Base-by-base conservation (phyloP, 2,797 vertebrate species). In the Dallia pectoralis region DNA sequence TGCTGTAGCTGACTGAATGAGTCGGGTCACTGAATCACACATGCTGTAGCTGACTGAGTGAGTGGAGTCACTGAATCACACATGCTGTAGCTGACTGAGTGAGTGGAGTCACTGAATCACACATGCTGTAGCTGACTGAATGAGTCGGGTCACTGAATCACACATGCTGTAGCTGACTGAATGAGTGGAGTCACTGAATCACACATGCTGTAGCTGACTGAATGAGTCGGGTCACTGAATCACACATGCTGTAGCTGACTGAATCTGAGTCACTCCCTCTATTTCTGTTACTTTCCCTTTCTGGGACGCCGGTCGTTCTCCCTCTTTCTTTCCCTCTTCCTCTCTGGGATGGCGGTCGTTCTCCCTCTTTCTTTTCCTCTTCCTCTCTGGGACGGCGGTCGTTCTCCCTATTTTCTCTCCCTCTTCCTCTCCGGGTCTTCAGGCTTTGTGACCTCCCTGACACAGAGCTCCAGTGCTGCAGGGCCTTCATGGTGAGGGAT, bases 1-100 rank as follows among this genome's bases (percentile, higher is more conserved):
- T 93, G 91, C 51, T 56, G 51, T n/a, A n/a, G n/a, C n/a, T n/a
- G n/a, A 80, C 48, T 70, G 84, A 83, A 87, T 85, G 87, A 84
- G 85, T 77, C 83, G 77, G 76, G 36, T n/a, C n/a, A n/a, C n/a
- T 92, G 84, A 85, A 91, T 91, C 81, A 81, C 92, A 91, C 90
- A 91, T 93, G 91, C 51, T 56, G 51, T n/a, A n/a, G n/a, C n/a
- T n/a, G n/a, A 80, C 48, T 70, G 84, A 83, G 88, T 85, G 87
- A 84, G 85, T 77, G 84, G 77, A 77, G 36, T n/a, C n/a, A n/a
- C n/a, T 92, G 84, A 85, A 91, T 91, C 81, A 81, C 92, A 91
- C 90, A 91, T 93, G 91, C 51, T 56, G 51, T n/a, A n/a, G n/a
- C n/a, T n/a, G n/a, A 80, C 48, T 70, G 84, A 83, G 88, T 85